Evolutionary conservation across 2,888 invertebrate genomes (phyloP), one percentile per base, ranked within the genome.

Genomic region (Rotaria socialis): DNA sequence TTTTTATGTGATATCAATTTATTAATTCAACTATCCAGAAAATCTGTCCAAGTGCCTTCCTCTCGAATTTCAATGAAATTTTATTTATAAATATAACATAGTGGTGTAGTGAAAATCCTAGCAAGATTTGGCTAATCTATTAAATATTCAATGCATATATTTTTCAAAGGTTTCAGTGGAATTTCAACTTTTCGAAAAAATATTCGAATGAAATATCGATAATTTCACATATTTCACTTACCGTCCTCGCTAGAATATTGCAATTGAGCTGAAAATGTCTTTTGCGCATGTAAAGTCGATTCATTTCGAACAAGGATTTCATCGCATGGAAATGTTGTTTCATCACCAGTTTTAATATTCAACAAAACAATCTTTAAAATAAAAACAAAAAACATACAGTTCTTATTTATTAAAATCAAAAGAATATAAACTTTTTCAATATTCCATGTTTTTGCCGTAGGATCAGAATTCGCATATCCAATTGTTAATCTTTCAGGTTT

Each of bases 321-420:
- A 4, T 75, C 47, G 24, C 75, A 75, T 43, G 22, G 24, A 75
- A 75, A 75, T 75, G 24, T 27, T 24, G 8, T 24, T 75, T 75
- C 47, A n/a, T 75, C 11, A 8, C 19, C 7, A 16, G 75, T 43
- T 41, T 47, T 5, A 24, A 8, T 11, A 27, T 75, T 75, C 2
- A 43, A 43, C 47, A 75, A 75, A 43, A 75, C 43, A 47, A 75
- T 75, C 75, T 75, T 75, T 19, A 75, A 22, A 43, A 75, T 43
- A 47, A 75, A 43, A 4, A 43, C 6, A 2, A 22, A 43, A 47
- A 41, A 47, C 16, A 2, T 24, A 24, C 2, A 35, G 35, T 35
- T 35, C 35, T 35, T 35, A 35, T 35, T 58, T 24, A 22, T 74
- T 74, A 75, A 1, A 14, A 2, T 4, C 1, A 22, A 55, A 55